A percentile compares a stretch with the other conserved stretches of the same genome.
phyloP scores from a whole-genome alignment of 2,113 vertebrate species.

The Sinocyclocheilus anshuiensis region DNA sequence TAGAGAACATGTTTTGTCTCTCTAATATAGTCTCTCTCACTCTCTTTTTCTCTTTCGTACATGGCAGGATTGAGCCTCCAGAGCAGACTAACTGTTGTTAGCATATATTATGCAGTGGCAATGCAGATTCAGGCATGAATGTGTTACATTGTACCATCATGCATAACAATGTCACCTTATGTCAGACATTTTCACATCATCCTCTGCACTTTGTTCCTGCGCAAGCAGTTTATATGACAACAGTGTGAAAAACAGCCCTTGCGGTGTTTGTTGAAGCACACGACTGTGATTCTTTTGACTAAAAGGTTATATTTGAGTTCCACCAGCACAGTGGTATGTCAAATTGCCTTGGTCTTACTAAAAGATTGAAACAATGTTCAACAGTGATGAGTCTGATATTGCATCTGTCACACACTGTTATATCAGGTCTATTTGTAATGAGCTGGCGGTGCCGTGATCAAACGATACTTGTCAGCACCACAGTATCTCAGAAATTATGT shows the following conservation, averaged over 20 bases:
- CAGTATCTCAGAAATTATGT: background rate
- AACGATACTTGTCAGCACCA: conserved; percentile 7
- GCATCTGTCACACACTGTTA: conserved; percentile 29
- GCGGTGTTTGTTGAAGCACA: conserved; percentile 22
- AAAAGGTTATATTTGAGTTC: conserved; percentile 7
- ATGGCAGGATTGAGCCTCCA: conserved; percentile 73
- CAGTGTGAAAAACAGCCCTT: conserved; percentile 6
- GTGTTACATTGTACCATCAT: conserved; percentile 67
- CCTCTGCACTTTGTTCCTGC: conserved; percentile 63
- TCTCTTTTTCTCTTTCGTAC: conserved; percentile 67
- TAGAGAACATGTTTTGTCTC: conserved; percentile 43
- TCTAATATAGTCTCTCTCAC: conserved; percentile 4
- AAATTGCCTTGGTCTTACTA: conserved; percentile 5
- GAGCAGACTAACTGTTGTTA: conserved; percentile 68
- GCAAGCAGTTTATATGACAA: conserved; percentile 44
- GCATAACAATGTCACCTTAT: conserved; percentile 69
- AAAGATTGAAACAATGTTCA: conserved; percentile 23
- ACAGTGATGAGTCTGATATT: conserved; percentile 37
- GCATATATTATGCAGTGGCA: conserved; percentile 72
- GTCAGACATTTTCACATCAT: conserved; percentile 49
- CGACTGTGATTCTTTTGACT: conserved; percentile 5
- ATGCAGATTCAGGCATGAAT: conserved; percentile 65
- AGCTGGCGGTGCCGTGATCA: conserved; percentile 1
- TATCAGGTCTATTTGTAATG: conserved; percentile 31
- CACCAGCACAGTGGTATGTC: background rate